Evolutionary conservation across 2,888 invertebrate species (phyloP), one percentile per base, ranked within the genome.

Genomic region (Colletes collaris): DNA sequence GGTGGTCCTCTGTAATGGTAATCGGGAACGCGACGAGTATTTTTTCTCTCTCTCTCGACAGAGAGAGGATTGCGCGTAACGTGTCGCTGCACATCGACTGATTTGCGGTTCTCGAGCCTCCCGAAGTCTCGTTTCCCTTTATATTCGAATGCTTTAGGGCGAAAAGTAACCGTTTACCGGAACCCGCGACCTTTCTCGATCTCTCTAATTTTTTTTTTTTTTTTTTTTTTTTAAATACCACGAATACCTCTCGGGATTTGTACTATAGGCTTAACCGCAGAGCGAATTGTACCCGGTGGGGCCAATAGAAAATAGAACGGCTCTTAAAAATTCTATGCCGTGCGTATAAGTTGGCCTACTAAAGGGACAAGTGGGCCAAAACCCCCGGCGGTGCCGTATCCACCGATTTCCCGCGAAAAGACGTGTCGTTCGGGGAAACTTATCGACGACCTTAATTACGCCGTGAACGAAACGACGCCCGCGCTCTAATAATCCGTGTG

Each of bases 1-100:
- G 27, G 52, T 35, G 52, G 27, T 37, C 52, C 53, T 40, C 40
- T 67, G 59, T 64, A 44, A 60, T 63, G 69, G 64, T 76, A 78
- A 78, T 78, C 68, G 64, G 64, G 55, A 76, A 69, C 50, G 50
- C 64, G 63, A 44, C 13, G 56, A 19, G 53, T 52, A 46, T 7
- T 75, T 71, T 59, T 46, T 46, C n/a, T 44, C 8, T 46, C 8
- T 8, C 8, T 46, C 52, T 27, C 27, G 27, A 7, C 6, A 40
- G 40, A 50, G 52, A 52, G 35, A 27, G 27, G 52, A 59, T 59
- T 13, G 62, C 67, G 10, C 19, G 59, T 13, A 72, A 65, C 76
- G 77, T 76, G 76, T 68, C 77, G 68, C 11, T 76, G 77, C 63
- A 50, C 77, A 76, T 68, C 68, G 68, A 27, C 77, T 59, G 68